Evolutionary conservation across 2,888 invertebrate species (phyloP).

Genomic region (Macaria notata): DNA sequence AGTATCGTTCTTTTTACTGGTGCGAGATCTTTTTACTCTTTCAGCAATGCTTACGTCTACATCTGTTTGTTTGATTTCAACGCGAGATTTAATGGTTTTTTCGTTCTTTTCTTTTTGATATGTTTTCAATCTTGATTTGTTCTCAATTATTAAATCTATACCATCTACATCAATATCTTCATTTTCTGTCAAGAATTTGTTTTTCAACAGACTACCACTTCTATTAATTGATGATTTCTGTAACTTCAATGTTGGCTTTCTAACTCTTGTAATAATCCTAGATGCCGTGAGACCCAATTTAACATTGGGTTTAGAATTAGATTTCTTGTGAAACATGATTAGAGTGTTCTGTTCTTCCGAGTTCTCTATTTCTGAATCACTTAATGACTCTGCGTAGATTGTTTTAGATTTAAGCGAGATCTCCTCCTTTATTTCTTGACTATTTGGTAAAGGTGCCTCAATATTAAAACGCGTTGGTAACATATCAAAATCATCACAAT

Average conservation of each 20-base stretch:
- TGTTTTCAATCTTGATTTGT: constrained; percentile 60
- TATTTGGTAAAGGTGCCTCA: constrained; percentile 47
- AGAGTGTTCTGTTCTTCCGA: constrained; percentile 52
- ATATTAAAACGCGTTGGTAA: constrained; percentile 45
- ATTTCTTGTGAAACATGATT: constrained; percentile 50
- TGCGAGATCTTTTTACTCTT: constrained; percentile 6
- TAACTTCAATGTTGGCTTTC: constrained; percentile 61
- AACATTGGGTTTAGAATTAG: constrained; percentile 39
- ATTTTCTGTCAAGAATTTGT: constrained; percentile 51
- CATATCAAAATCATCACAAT: constrained; percentile 41
- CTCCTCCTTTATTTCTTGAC: constrained; percentile 67
- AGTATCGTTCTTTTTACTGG: constrained; percentile 3
- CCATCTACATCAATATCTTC: constrained; percentile 53
- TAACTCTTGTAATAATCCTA: constrained; percentile 58
- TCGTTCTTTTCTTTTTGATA: constrained; percentile 46
- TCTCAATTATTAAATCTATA: constrained; percentile 63
- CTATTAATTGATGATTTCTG: constrained; percentile 35
- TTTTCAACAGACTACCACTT: constrained; percentile 45
- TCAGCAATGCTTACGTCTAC: constrained; percentile 1
- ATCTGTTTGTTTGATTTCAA: constrained; percentile 30
- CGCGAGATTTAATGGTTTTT: constrained; percentile 29
- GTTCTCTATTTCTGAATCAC: constrained; percentile 62
- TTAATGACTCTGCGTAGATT: constrained; percentile 50
- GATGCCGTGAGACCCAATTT: constrained; percentile 58
- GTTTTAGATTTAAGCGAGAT: constrained; percentile 39